Conservation (phyloP, 1,140 invertebrate species). For the Hylyphantes graminicola region DNA sequence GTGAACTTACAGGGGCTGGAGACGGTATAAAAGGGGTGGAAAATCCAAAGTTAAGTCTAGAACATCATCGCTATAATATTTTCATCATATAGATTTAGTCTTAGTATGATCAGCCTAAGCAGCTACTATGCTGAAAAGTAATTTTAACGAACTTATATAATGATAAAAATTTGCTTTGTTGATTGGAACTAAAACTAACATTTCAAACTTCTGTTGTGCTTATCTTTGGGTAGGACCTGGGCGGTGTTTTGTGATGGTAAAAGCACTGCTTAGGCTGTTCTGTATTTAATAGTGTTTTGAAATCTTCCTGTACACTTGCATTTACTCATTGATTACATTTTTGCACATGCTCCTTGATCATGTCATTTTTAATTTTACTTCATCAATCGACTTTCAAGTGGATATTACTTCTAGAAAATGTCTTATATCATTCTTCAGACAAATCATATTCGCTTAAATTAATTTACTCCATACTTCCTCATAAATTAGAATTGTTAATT, state of each 20-base stretch:
- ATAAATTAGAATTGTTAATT: background rate
- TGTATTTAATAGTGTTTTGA: constrained; percentile 44
- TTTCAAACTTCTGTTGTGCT: no score
- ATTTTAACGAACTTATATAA: no score
- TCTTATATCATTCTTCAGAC: constrained; percentile 34
- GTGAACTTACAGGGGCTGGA: constrained; percentile 15
- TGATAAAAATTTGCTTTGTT: no score
- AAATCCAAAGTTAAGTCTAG: constrained; percentile 42
- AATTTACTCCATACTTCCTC: background rate
- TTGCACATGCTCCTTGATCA: constrained; percentile 55
- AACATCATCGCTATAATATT: constrained; percentile 41
- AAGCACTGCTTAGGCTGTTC: constrained; percentile 47
- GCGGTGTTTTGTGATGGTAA: background rate
- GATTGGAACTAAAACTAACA: no score
- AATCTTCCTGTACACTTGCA: constrained; percentile 56
- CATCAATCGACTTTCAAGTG: constrained; percentile 6
- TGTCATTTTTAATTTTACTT: constrained; percentile 44
- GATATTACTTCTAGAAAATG: constrained; percentile 16
- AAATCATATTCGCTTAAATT: constrained; percentile 34
- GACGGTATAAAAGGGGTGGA: constrained; percentile 6
- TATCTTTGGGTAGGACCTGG: background rate
- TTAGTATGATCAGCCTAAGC: constrained; percentile 46
- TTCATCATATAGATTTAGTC: constrained; percentile 37
- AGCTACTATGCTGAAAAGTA: background rate
- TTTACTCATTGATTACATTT: constrained; percentile 45